phyloP scores from a whole-genome alignment of 2,888 invertebrate species.

The Gymnoscelis rufifasciata region DNA sequence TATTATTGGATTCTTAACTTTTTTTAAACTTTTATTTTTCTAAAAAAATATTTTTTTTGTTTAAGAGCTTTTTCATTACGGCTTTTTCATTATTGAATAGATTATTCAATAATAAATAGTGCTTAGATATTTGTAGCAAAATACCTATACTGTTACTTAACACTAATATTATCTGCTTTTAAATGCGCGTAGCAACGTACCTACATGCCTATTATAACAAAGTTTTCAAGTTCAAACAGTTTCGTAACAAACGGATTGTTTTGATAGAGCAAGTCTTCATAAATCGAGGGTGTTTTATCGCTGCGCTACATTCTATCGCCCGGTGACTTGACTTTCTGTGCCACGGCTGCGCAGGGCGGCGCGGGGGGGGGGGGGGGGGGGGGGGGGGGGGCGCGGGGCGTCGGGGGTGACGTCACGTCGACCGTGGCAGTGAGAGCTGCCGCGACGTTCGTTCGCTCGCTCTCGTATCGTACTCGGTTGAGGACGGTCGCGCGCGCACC shows the following conservation, averaged over 20 bases:
- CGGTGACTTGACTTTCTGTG: conserved; percentile 72
- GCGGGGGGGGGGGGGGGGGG: conserved; percentile 39
- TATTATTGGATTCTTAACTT: too few relatives aligned
- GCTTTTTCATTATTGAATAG: too few relatives aligned
- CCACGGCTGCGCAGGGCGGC: conserved; percentile 57
- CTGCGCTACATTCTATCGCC: conserved; percentile 69
- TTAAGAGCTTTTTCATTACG: too few relatives aligned
- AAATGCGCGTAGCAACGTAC: neutral
- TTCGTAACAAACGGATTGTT: conserved; percentile 65
- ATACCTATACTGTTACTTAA: too few relatives aligned
- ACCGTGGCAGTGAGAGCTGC: conserved; percentile 78
- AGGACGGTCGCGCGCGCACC: conserved; percentile 72
- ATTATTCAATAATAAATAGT: too few relatives aligned
- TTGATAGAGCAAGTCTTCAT: conserved; percentile 66
- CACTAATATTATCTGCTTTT: too few relatives aligned
- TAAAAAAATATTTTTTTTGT: too few relatives aligned
- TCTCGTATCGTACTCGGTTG: conserved; percentile 62
- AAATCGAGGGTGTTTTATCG: conserved; percentile 73
- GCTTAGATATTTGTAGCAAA: too few relatives aligned
- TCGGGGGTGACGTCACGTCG: conserved; percentile 71
- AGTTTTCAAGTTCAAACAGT: conserved; percentile 54
- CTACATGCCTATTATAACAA: neutral
- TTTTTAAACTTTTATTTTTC: too few relatives aligned
- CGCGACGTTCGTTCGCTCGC: conserved; percentile 61
- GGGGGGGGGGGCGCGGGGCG: conserved; percentile 40